Percentiles rank a stretch among this genome's conserved stretches.
Evolutionary conservation across 2,888 invertebrate species (phyloP).

Genomic region (Ochropleura leucogaster): DNA sequence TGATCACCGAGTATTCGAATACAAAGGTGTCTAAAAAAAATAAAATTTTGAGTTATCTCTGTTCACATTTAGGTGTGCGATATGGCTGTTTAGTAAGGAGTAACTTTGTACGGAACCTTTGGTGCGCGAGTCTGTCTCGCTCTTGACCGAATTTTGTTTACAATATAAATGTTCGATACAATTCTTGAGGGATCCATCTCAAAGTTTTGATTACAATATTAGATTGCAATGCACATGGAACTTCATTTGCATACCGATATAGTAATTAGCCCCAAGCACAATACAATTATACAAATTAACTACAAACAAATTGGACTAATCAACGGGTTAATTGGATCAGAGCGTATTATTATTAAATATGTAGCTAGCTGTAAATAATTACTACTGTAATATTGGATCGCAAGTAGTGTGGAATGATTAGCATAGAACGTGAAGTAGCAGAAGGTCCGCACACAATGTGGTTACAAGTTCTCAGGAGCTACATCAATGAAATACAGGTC

Average conservation of each 20-base stretch:
- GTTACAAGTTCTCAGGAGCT: background rate
- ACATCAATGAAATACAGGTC: background rate
- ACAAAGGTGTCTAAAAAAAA: no score
- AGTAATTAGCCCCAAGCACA: constrained; percentile 28
- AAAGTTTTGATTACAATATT: constrained; percentile 13
- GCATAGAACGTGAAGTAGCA: background rate
- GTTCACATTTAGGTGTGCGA: no score
- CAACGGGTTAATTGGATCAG: constrained; percentile 63
- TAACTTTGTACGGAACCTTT: no score
- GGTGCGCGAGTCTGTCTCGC: no score
- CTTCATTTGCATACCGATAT: constrained; percentile 23
- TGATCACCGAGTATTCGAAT: no score
- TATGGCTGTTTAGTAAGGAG: no score
- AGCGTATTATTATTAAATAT: constrained; percentile 61
- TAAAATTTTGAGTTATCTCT: no score
- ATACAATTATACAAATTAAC: constrained; percentile 56
- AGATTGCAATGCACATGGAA: background rate
- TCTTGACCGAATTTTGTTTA: no score
- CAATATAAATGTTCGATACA: no score
- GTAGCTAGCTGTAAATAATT: constrained; percentile 57
- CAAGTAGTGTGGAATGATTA: constrained; percentile 1
- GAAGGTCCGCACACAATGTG: constrained; percentile 15
- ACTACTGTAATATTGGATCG: constrained; percentile 41
- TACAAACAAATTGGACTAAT: constrained; percentile 61
- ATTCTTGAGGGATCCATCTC: background rate